Evolutionary conservation across 2,797 vertebrate genomes (phyloP).

Genomic region (Falco cherrug): DNA sequence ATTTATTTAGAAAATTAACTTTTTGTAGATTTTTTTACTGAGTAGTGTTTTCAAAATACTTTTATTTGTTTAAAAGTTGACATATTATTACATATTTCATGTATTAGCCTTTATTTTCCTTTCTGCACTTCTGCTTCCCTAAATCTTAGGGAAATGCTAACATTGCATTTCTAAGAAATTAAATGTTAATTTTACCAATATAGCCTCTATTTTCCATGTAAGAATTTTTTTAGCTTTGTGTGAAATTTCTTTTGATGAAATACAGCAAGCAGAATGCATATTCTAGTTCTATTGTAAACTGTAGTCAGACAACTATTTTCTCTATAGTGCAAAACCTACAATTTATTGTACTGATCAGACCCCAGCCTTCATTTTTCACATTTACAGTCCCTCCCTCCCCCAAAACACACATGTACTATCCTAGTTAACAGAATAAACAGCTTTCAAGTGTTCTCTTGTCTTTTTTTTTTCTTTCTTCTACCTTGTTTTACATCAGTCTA

Average conservation of each 20-base stretch:
- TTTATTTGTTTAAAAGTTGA: background rate
- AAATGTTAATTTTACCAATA: background rate
- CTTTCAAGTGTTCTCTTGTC: background rate
- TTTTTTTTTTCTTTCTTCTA: background rate
- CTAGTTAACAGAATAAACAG: background rate
- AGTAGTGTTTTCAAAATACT: background rate
- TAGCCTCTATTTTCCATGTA: background rate
- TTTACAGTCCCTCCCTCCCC: background rate
- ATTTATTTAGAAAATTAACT: background rate
- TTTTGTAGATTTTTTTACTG: background rate
- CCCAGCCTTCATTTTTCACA: background rate
- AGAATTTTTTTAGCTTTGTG: background rate
- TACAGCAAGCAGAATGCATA: background rate
- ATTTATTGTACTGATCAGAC: background rate
- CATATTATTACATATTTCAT: background rate
- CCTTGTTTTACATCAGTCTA: background rate
- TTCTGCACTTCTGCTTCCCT: background rate
- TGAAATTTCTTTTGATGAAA: background rate
- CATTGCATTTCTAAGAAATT: background rate
- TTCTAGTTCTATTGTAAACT: background rate
- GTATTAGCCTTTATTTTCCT: background rate
- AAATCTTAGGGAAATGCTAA: background rate
- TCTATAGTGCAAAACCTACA: background rate
- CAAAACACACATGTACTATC: background rate
- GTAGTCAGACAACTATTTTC: background rate